Conservation (phyloP, 2,113 vertebrate species). For the Lycaon pictus region DNA sequence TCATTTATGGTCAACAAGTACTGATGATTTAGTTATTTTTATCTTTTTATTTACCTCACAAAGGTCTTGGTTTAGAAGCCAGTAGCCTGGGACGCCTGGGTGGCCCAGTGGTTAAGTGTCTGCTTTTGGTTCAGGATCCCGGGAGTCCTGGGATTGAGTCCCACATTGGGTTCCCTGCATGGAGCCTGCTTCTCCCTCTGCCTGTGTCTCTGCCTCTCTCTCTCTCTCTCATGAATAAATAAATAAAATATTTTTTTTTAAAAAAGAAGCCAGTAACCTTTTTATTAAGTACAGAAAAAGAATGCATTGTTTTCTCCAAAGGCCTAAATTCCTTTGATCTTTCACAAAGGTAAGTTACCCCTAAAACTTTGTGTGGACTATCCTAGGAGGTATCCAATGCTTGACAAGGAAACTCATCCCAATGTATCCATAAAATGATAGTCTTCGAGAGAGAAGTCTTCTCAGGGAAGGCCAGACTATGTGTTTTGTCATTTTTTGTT, state of each 20-base stretch:
- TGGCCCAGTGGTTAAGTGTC: too few species aligned
- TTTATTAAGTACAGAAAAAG: conserved; percentile 26
- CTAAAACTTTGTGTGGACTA: not conserved
- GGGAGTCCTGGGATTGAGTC: too few species aligned
- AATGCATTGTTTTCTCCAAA: not conserved
- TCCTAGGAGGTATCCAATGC: not conserved
- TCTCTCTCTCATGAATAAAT: too few species aligned
- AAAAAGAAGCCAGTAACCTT: not conserved
- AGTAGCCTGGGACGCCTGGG: not conserved
- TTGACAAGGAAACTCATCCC: not conserved
- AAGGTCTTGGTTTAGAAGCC: not conserved
- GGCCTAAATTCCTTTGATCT: conserved; percentile 17
- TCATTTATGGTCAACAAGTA: not conserved
- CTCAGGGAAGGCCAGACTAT: not conserved
- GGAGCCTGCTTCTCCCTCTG: too few species aligned
- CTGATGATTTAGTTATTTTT: not conserved
- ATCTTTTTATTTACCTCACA: not conserved
- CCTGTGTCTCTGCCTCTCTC: too few species aligned
- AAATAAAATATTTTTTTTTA: too few species aligned
- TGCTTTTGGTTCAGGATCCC: too few species aligned
- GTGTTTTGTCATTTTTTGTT: conserved; percentile 33
- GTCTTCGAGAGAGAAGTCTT: not conserved
- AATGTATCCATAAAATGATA: not conserved
- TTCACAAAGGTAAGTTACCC: conserved; percentile 18
- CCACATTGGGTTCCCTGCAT: too few species aligned